Evolutionary conservation across 2,797 vertebrate genomes (phyloP).

Genomic region (Acanthiza pusilla): DNA sequence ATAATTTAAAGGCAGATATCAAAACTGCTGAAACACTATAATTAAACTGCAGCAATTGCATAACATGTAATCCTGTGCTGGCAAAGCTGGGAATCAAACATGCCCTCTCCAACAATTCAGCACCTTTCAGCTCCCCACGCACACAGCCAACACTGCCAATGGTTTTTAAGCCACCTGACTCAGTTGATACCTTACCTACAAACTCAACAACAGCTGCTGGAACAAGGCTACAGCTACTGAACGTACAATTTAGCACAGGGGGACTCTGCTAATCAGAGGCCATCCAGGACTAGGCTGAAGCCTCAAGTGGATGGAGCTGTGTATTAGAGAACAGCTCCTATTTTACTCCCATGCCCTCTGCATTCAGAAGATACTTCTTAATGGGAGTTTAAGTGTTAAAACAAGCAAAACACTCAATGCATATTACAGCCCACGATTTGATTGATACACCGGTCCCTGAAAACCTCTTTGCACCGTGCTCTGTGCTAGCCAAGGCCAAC

Average conservation of each 20-base stretch:
- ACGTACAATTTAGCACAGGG: constrained; percentile 7
- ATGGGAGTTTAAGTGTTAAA: constrained; percentile 65
- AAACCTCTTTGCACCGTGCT: constrained; percentile 14
- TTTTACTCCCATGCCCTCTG: not conserved
- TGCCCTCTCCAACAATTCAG: not conserved
- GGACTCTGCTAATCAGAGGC: constrained; percentile 11
- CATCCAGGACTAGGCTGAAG: constrained; percentile 16
- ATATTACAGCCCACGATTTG: not conserved
- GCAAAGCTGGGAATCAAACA: not conserved
- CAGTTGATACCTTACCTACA: not conserved
- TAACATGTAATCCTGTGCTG: not conserved
- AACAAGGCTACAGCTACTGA: constrained; percentile 5
- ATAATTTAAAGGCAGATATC: constrained; percentile 52
- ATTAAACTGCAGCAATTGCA: constrained; percentile 18
- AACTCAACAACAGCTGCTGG: constrained; percentile 5
- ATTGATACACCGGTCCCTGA: not conserved
- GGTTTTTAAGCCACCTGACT: not conserved
- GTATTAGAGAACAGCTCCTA: not conserved
- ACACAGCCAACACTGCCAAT: not conserved
- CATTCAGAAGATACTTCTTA: not conserved
- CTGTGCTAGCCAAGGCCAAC: constrained; percentile 48
- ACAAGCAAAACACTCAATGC: constrained; percentile 1
- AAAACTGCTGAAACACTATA: not conserved
- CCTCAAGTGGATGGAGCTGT: not conserved
- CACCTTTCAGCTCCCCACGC: not conserved